A percentile compares a stretch with the other conserved stretches of the same genome.
Conservation (phyloP, 2,113 vertebrate genomes). For the Parotia lawesii region DNA sequence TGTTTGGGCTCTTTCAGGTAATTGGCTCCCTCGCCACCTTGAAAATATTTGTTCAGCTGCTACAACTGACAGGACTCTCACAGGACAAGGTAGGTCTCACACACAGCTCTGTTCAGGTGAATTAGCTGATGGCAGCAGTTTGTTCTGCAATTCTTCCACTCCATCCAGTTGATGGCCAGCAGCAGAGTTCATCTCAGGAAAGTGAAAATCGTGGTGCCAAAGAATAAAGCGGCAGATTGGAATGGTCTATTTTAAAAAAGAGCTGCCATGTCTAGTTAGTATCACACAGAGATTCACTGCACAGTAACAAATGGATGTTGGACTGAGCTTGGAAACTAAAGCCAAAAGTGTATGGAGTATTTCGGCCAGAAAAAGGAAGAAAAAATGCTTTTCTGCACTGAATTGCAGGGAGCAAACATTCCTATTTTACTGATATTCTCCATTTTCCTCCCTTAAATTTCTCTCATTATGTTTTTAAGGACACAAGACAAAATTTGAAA, state of each 20-base stretch:
- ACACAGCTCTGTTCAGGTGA: neutral
- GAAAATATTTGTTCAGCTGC: neutral
- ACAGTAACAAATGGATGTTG: slow-evolving; percentile 22
- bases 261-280: slow-evolving; percentile 42
- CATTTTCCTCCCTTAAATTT: neutral
- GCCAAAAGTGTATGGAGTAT: neutral
- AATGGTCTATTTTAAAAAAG: slow-evolving; percentile 41
- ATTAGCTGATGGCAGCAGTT: neutral
- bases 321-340: neutral
- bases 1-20: neutral
- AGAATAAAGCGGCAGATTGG: slow-evolving; percentile 42
- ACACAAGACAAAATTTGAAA: neutral
- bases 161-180: neutral
- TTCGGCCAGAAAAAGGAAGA: slow-evolving; percentile 1
- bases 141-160: neutral
- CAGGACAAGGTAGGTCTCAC: neutral
- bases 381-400: neutral
- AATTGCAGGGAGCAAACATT: neutral
- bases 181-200: slow-evolving; percentile 23
- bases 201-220: slow-evolving; percentile 28
- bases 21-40: neutral
- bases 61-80: neutral
- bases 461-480: neutral
- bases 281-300: neutral
- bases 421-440: neutral